Base-by-base conservation (phyloP, 2,113 vertebrate species). In the Rhegmatorhina hoffmannsi region DNA sequence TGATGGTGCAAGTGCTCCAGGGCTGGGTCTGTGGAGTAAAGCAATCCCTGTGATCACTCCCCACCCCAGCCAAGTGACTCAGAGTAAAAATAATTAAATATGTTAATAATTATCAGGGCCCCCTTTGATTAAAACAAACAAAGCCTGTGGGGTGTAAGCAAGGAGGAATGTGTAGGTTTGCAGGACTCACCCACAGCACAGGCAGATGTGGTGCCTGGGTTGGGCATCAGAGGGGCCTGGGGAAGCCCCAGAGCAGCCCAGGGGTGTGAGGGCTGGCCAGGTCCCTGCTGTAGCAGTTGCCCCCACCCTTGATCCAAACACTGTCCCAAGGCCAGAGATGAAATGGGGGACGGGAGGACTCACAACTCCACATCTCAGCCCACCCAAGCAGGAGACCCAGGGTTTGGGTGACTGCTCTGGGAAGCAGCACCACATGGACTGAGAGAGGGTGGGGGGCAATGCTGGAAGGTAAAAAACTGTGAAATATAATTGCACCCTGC, bases 61-160 rank as follows among this genome's bases (percentile, higher is more conserved):
- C 63, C 3, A 1, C 72, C 93, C 13, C 2, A 93, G 59, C 72
- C 2, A 4, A 90, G 68, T 86, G 82, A 96, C 75, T 96, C 88
- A 93, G 75, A 93, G 68, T 28, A 67, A 95, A 96, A 97, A 97
- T 75, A 96, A 97, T 97, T 97, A 90, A 96, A 95, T 75, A 95
- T 92, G 93, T 97, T 96, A 96, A 96, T 97, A 96, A 96, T 97
- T 95, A 96, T 94, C 87, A 77, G 92, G 73, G 75, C 18, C 44
- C 34, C 55, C 47, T 90, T 86, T 93, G 90, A 97, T 95, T 97
- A 96, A 96, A 95, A 95, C 82, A 96, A 96, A 96, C 88, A 94
- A 96, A 97, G 87, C 68, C 40, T 84, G 83, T 1, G 21, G 59
- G 77, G 60, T 68, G 76, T 56, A 88, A 94, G 85, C 76, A 91